Evolutionary conservation across 2,113 vertebrate species (phyloP).

Genomic region (Protobothrops mucrosquamatus): DNA sequence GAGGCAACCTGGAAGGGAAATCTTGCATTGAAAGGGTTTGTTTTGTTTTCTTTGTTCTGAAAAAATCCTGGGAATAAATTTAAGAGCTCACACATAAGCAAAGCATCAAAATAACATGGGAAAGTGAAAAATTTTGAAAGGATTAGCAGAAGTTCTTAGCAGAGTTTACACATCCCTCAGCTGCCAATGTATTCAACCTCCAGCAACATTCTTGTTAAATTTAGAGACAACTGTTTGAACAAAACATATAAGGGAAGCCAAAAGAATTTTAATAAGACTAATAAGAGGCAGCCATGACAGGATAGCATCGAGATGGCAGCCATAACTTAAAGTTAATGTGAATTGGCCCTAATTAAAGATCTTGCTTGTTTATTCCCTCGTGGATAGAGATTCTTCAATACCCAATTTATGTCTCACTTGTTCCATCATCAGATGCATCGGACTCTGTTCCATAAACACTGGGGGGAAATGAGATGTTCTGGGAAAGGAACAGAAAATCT

Average conservation of each 20-base stretch:
- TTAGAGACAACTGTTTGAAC: not conserved
- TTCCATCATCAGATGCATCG: not conserved
- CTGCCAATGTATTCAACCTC: not conserved
- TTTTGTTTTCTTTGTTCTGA: not conserved
- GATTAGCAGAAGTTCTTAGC: not conserved
- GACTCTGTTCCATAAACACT: not conserved
- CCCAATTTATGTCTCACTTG: not conserved
- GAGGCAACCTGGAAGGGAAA: not conserved
- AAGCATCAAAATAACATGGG: not conserved
- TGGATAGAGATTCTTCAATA: not conserved
- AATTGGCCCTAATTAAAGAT: not conserved
- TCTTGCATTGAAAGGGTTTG: not conserved
- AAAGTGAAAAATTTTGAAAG: not conserved
- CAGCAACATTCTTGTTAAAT: not conserved
- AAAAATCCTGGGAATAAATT: not conserved
- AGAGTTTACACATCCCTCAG: not conserved
- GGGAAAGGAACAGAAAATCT: constrained; percentile 19
- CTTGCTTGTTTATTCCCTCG: not conserved
- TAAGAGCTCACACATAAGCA: not conserved
- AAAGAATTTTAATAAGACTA: constrained; percentile 2
- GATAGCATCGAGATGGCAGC: not conserved
- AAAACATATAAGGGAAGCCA: not conserved
- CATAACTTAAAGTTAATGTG: not conserved
- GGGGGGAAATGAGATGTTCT: not conserved
- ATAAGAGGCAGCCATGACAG: not conserved